Percentiles rank a stretch among this genome's conserved stretches.
phyloP scores from a whole-genome alignment of 2,797 vertebrate species.

The Liparis tanakae region DNA sequence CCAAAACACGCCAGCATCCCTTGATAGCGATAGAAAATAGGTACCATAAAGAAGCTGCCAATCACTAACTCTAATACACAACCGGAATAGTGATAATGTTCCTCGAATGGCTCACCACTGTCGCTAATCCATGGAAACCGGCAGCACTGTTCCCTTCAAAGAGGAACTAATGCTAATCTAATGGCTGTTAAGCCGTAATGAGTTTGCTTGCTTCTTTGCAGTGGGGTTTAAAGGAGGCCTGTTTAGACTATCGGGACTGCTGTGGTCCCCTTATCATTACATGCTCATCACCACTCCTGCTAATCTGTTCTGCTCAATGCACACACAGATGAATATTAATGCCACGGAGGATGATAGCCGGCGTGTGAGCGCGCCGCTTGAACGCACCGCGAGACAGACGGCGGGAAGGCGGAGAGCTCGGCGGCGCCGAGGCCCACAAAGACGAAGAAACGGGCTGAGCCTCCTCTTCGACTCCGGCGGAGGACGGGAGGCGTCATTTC shows the following conservation, averaged over 20 bases:
- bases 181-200: constrained; percentile 79
- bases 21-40: not conserved
- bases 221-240: constrained; percentile 71
- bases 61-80: constrained; percentile 46
- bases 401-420: constrained; percentile 46
- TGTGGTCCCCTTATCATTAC: constrained; percentile 78
- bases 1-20: not conserved
- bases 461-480: constrained; percentile 45
- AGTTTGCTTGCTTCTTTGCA: constrained; percentile 72
- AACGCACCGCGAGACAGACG: constrained; percentile 63
- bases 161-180: constrained; percentile 80
- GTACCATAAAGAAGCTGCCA: constrained; percentile 36
- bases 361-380: constrained; percentile 44
- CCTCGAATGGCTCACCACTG: constrained; percentile 46
- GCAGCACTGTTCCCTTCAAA: constrained; percentile 70
- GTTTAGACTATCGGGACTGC: constrained; percentile 74
- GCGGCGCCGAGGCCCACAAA: constrained; percentile 29
- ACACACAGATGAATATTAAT: constrained; percentile 80
- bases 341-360: constrained; percentile 71
- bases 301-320: constrained; percentile 81
- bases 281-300: constrained; percentile 79
- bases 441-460: constrained; percentile 45
- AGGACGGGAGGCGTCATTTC: constrained; percentile 39
- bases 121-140: constrained; percentile 66
- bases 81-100: constrained; percentile 44